A percentile compares a stretch with the other conserved stretches of the same genome.
These are phyloP conservation scores for Diarsia brunnea DNA, from an alignment of 2,888 invertebrate species.

Conservation along the genomic window DNA sequence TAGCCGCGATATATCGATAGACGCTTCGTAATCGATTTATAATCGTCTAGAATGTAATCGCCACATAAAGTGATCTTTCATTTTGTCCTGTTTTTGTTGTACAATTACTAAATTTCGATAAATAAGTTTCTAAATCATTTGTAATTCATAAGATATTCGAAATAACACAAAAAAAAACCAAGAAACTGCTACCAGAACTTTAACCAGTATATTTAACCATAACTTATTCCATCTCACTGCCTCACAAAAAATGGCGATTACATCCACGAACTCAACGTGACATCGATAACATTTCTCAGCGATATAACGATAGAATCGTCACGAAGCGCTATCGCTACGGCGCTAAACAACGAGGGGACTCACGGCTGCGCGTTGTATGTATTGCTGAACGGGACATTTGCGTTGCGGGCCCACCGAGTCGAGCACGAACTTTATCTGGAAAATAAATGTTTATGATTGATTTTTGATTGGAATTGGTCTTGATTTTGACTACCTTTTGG, in stretches of 20 bases:
- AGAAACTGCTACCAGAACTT: background rate
- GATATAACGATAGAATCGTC: conserved; percentile 18
- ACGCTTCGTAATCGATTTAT: conserved; percentile 57
- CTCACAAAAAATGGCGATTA: conserved; percentile 24
- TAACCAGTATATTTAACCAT: background rate
- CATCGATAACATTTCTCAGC: background rate
- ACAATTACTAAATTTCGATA: conserved; percentile 28
- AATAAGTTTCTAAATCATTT: conserved; percentile 41
- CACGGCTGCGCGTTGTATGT: conserved; percentile 52
- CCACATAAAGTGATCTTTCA: conserved; percentile 4
- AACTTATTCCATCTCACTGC: background rate
- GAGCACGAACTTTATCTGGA: conserved; percentile 55
- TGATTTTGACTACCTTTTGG: background rate
- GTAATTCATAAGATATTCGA: conserved; percentile 22
- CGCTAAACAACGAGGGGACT: conserved; percentile 44
- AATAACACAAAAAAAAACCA: background rate
- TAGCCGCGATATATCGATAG: conserved; percentile 62
- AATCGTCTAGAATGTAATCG: conserved; percentile 48
- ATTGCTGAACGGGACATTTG: conserved; percentile 73
- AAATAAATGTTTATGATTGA: background rate
- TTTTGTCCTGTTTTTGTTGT: background rate
- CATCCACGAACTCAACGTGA: background rate
- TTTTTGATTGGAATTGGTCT: background rate
- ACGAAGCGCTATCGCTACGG: conserved; percentile 57
- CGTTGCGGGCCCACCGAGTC: conserved; percentile 62